Conservation (phyloP, 2,888 invertebrate species). For the Polymixis flavicincta region DNA sequence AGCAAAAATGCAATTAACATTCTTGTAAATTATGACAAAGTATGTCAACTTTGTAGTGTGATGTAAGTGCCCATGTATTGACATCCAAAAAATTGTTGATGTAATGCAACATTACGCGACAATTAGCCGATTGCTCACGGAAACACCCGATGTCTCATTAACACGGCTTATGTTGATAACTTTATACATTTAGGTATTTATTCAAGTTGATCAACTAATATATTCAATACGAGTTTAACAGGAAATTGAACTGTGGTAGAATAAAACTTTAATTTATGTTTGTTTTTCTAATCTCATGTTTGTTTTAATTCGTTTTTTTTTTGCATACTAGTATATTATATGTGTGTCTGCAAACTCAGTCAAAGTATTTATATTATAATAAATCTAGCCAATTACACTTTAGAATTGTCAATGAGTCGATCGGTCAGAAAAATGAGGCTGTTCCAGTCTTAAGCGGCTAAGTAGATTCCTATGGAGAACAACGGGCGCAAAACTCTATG, state of each 20-base stretch:
- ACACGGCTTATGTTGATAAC: neutral
- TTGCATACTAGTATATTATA: no score
- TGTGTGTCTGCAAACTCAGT: no score
- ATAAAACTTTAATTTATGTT: neutral
- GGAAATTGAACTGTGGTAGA: slow-evolving; percentile 8
- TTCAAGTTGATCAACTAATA: slow-evolving; percentile 11
- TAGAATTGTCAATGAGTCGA: no score
- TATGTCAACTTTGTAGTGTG: neutral
- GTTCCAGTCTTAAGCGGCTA: no score
- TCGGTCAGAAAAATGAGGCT: no score
- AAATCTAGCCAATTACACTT: no score
- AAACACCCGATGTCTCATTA: slow-evolving; percentile 25
- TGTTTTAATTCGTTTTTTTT: neutral
- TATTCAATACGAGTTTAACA: slow-evolving; percentile 8
- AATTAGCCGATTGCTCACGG: slow-evolving; percentile 17
- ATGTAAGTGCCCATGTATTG: neutral
- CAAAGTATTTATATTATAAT: no score
- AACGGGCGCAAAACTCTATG: neutral
- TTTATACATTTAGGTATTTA: slow-evolving; percentile 18
- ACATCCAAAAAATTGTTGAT: neutral
- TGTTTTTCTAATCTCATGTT: slow-evolving; percentile 11
- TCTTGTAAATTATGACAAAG: slow-evolving; percentile 3
- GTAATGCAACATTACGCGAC: slow-evolving; percentile 4
- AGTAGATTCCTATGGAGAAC: no score
- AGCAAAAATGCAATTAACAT: neutral